Base-by-base conservation (phyloP, 1,140 invertebrate genomes). In the Sogatella furcifera region DNA sequence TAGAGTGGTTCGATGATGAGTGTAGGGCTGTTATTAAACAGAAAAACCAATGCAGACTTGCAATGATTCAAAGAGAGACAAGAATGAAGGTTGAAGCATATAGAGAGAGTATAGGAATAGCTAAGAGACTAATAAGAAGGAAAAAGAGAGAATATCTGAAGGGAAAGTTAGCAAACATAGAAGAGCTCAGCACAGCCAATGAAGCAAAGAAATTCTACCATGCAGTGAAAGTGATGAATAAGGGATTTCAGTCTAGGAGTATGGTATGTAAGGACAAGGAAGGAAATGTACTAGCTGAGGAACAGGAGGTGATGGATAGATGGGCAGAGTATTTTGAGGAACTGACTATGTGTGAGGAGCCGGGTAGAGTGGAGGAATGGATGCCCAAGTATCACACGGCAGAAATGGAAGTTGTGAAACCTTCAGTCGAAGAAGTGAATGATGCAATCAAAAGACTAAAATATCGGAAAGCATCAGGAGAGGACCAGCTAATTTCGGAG, bases 271-370 rank as follows among this genome's bases (percentile, higher is more conserved):
- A 52, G 41, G 10, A 43, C 41, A 17, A 62, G 49, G 43, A 62
- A n/a, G 38, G 34, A 59, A 24, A 59, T 19, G 19, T 46, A 38
- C n/a, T 62, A 64, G 13, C 62, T 57, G 63, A 58, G 52, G 38
- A 60, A 58, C 53, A 54, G 65, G 59, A 65, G 60, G 24, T 28
- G 63, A 34, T 65, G 65, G 43, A 42, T 53, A 44, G 57, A 67
- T 17, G 68, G 67, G 66, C 68, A 55, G 55, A 57, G 9, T 13
- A 60, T 44, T 14, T 59, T 67, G 10, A 54, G 66, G 9, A 41
- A 52, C 11, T 64, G 65, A n/a, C 57, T 60, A 42, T 68, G 68
- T 54, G 69, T 69, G 57, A 63, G 65, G 31, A 64, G 65, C 44
- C 60, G 44, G 44, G 49, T 44, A 11, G 42, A 46, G 44, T 46